Percentiles rank a stretch among this genome's conserved stretches.
Evolutionary conservation across 2,113 vertebrate species (phyloP).

Genomic region (Hippopotamus amphibius): DNA sequence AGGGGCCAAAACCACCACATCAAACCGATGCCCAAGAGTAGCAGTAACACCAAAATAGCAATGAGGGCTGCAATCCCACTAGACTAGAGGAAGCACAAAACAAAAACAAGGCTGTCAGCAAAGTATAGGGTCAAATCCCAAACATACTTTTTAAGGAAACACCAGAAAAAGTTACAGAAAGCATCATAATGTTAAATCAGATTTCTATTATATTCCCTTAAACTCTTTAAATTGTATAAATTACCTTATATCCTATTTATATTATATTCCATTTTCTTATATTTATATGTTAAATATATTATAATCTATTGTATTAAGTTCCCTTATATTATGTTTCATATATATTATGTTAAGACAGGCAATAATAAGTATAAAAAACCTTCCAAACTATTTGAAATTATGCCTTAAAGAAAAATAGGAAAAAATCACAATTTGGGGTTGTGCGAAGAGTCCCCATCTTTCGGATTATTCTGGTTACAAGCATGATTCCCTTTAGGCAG

Average conservation of each 20-base stretch:
- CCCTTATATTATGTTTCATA: neutral
- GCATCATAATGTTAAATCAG: neutral
- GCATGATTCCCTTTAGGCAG: neutral
- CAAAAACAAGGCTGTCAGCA: conserved; percentile 43
- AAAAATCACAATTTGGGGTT: neutral
- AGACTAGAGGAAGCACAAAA: conserved; percentile 84
- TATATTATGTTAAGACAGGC: neutral
- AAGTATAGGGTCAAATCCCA: neutral
- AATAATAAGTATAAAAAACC: neutral
- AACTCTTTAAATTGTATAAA: neutral
- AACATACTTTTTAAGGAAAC: neutral
- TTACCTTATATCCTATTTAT: neutral
- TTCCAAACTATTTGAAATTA: neutral
- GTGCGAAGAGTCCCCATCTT: neutral
- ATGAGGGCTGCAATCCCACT: conserved; percentile 89
- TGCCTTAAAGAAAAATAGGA: neutral
- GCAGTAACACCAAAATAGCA: conserved; percentile 91
- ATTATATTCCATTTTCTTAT: neutral
- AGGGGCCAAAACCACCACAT: conserved; percentile 99
- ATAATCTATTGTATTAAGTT: neutral
- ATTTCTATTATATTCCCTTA: neutral
- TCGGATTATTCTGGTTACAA: neutral
- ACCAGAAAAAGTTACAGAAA: neutral
- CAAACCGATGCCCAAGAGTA: conserved; percentile 89
- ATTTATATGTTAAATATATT: neutral